Conservation (phyloP, 2,797 vertebrate genomes). For the Tragopan temminckii region DNA sequence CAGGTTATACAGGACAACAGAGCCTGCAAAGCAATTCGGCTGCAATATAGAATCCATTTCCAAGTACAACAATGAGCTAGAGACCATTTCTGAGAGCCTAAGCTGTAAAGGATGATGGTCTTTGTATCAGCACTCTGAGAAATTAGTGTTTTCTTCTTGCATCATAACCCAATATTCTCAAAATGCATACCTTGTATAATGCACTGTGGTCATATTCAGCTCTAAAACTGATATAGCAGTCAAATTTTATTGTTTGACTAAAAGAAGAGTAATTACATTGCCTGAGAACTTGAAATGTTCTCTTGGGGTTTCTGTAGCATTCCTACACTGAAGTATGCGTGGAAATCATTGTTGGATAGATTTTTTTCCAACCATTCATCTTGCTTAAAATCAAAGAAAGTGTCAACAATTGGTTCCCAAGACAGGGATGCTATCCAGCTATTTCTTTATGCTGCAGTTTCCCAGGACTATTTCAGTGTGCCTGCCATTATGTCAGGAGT, state of each 20-base stretch:
- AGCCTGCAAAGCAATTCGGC: neutral
- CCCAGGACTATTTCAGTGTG: neutral
- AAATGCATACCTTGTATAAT: neutral
- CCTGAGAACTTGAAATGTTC: neutral
- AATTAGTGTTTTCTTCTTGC: neutral
- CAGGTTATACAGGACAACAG: neutral
- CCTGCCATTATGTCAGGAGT: neutral
- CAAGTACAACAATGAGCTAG: neutral
- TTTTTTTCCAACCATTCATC: neutral
- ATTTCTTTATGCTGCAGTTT: neutral
- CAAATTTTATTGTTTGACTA: neutral
- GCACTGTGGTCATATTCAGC: neutral
- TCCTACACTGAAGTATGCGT: neutral
- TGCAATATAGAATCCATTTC: neutral
- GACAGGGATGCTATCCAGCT: neutral
- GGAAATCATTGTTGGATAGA: neutral
- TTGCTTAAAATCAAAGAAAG: neutral
- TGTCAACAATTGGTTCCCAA: neutral
- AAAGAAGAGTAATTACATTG: neutral
- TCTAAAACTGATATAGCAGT: neutral
- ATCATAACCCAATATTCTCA: neutral
- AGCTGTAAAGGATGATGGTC: neutral
- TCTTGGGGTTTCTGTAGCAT: neutral
- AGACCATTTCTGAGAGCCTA: neutral
- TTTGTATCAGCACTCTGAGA: neutral